Evolutionary conservation across 2,888 invertebrate species (phyloP).

Genomic region (Cheilosia pagana): DNA sequence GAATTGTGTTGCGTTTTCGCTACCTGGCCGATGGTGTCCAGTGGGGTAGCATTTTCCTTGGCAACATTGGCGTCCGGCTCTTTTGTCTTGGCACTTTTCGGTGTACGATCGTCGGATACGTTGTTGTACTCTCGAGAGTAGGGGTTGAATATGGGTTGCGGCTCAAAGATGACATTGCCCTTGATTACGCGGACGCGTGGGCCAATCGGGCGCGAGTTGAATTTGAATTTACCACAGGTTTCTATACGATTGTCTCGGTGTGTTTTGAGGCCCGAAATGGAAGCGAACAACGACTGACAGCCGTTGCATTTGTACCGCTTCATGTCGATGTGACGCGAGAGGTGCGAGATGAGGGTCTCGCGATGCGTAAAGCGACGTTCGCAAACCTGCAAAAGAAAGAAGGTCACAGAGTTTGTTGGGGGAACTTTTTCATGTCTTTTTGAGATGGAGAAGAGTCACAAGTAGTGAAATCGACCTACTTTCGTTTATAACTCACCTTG

Average conservation of each 20-base stretch:
- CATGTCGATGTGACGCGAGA: slow-evolving; percentile 82
- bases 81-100: too few relatives aligned
- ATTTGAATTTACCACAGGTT: slow-evolving; percentile 80
- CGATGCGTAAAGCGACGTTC: slow-evolving; percentile 81
- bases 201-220: slow-evolving; percentile 81
- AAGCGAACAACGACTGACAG: slow-evolving; percentile 80
- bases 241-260: slow-evolving; percentile 80
- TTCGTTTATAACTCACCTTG: slow-evolving; percentile 77
- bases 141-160: slow-evolving; percentile 80
- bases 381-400: slow-evolving; percentile 77
- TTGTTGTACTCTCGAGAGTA: slow-evolving; percentile 7
- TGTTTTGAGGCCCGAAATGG: slow-evolving; percentile 81
- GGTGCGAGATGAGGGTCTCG: slow-evolving; percentile 81
- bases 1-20: slow-evolving; percentile 1
- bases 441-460: too few relatives aligned
- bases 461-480: too few relatives aligned
- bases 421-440: too few relatives aligned
- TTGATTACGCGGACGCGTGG: slow-evolving; percentile 81
- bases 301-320: slow-evolving; percentile 82
- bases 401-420: too few relatives aligned
- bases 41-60: neutral
- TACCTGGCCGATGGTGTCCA: slow-evolving; percentile 15
- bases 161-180: slow-evolving; percentile 81
- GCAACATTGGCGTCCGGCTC: slow-evolving; percentile 1
- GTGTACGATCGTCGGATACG: neutral